Percentiles rank a stretch among this genome's conserved stretches.
phyloP scores from a whole-genome alignment of 2,797 vertebrate species.

The Pogonophryne albipinna region DNA sequence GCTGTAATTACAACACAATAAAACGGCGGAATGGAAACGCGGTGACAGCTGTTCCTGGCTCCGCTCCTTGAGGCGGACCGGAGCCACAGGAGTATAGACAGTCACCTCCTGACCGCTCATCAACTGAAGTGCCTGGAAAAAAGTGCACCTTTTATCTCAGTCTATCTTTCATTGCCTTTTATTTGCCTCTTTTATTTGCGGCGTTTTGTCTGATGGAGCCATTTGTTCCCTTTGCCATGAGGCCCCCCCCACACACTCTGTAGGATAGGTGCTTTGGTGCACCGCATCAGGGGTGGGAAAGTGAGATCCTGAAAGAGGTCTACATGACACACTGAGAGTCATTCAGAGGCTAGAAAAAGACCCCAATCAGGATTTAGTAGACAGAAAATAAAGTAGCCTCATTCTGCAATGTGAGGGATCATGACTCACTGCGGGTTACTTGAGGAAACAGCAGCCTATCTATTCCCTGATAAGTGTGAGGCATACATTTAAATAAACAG shows the following conservation, averaged over 20 bases:
- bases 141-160: slow-evolving; percentile 58
- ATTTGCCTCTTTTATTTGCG: slow-evolving; percentile 60
- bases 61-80: slow-evolving; percentile 57
- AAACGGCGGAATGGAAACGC: slow-evolving; percentile 64
- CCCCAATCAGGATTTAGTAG: slow-evolving; percentile 60
- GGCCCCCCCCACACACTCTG: slow-evolving; percentile 22
- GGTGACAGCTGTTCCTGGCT: slow-evolving; percentile 69
- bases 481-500: slow-evolving; percentile 67
- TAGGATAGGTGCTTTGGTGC: slow-evolving; percentile 50
- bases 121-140: slow-evolving; percentile 65
- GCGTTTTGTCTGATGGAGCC: slow-evolving; percentile 73
- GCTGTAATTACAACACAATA: slow-evolving; percentile 77
- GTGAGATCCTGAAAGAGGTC: slow-evolving; percentile 57
- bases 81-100: slow-evolving; percentile 49
- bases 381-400: slow-evolving; percentile 64
- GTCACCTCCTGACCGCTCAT: slow-evolving; percentile 73
- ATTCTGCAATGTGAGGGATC: slow-evolving; percentile 52
- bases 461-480: slow-evolving; percentile 60
- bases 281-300: slow-evolving; percentile 54
- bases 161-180: slow-evolving; percentile 65
- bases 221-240: slow-evolving; percentile 65
- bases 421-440: slow-evolving; percentile 64
- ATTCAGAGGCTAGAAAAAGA: slow-evolving; percentile 59
- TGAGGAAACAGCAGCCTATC: slow-evolving; percentile 58
- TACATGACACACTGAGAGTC: slow-evolving; percentile 48